A percentile compares a stretch with the other conserved stretches of the same genome.
phyloP scores from a whole-genome alignment of 2,797 vertebrate genomes.

The Neomorphus geoffroyi region DNA sequence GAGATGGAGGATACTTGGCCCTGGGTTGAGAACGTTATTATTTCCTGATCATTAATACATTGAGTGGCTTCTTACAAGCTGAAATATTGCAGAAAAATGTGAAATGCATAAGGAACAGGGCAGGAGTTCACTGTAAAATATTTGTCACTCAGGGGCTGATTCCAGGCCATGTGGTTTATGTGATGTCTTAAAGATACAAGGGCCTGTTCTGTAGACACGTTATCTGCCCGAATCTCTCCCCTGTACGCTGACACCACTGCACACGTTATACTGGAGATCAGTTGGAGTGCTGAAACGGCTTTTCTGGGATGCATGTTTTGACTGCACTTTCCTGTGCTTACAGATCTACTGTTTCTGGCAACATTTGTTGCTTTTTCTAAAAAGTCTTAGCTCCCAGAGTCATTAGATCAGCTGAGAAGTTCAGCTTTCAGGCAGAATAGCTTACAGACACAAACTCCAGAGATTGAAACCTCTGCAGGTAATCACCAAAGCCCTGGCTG shows the following conservation, averaged over 20 bases:
- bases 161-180: neutral
- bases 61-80: neutral
- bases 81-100: neutral
- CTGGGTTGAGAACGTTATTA: slow-evolving; percentile 2
- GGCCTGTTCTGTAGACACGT: neutral
- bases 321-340: neutral
- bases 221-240: neutral
- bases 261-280: neutral
- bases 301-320: neutral
- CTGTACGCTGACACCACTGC: neutral
- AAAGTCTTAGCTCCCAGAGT: neutral
- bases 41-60: neutral
- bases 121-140: neutral
- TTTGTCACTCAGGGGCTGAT: neutral
- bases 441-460: neutral
- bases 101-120: neutral
- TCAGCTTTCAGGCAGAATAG: neutral
- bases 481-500: neutral
- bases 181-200: neutral
- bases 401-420: neutral
- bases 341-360: neutral
- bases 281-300: neutral
- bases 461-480: neutral
- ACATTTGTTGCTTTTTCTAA: neutral
- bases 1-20: neutral